These are phyloP conservation scores for Porites lutea DNA, from an alignment of 64 coral and sea anemone genomes.

Conservation along the genomic window DNA sequence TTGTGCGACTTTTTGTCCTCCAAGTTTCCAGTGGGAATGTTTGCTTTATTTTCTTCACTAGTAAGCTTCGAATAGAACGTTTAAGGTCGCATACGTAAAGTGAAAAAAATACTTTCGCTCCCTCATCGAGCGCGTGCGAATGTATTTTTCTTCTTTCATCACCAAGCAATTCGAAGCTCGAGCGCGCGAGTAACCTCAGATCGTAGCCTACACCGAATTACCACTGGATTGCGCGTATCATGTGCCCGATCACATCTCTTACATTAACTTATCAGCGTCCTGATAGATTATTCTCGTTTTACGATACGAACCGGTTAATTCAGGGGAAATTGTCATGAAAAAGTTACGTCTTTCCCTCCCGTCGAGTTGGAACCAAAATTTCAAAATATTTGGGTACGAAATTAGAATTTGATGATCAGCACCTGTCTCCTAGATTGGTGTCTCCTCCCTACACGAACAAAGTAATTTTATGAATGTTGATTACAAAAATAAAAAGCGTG, in stretches of 20 bases:
- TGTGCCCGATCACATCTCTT: conserved; percentile 54
- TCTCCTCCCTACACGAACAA: conserved; percentile 75
- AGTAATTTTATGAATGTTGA: conserved; percentile 90
- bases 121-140: not conserved
- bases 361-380: conserved; percentile 3
- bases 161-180: conserved; percentile 40
- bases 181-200: conserved; percentile 55
- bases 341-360: not conserved
- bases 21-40: not conserved
- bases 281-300: conserved; percentile 29
- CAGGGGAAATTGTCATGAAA: not conserved
- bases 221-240: conserved; percentile 78
- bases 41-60: conserved; percentile 3
- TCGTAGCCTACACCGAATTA: conserved; percentile 23
- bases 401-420: conserved; percentile 67
- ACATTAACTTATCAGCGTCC: conserved; percentile 1
- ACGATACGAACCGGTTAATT: conserved; percentile 1
- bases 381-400: conserved; percentile 11
- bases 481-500: conserved; percentile 86
- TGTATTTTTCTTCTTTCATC: conserved; percentile 70
- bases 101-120: not conserved
- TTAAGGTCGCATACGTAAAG: not conserved
- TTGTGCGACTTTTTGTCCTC: conserved; percentile 2
- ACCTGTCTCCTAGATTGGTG: conserved; percentile 61
- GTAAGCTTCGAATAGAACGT: not conserved